Conservation (phyloP, 2,888 invertebrate species). For the Zele albiditarsus region DNA sequence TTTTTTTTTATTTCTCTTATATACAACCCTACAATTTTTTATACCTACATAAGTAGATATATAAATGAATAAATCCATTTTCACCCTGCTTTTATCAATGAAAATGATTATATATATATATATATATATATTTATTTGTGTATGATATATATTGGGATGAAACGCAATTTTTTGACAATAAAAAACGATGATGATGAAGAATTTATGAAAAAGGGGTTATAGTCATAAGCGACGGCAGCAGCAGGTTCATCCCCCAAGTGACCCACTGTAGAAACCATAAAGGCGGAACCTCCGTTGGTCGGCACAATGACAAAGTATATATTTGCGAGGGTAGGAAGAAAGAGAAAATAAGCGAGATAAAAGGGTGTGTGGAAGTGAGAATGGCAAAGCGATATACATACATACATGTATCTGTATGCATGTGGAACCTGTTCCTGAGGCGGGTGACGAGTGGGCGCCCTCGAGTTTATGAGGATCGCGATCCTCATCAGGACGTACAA, state of each 20-base stretch:
- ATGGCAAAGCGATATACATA: conserved; percentile 18
- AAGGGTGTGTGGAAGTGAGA: conserved; percentile 21
- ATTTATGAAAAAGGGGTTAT: conserved; percentile 5
- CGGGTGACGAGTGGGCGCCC: conserved; percentile 42
- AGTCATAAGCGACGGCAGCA: neutral
- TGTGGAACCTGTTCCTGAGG: conserved; percentile 41
- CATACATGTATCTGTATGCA: neutral
- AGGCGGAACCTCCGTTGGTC: conserved; percentile 16
- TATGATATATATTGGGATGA: conserved; percentile 15
- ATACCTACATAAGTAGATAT: neutral
- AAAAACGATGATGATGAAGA: neutral
- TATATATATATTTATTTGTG: neutral
- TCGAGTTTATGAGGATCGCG: conserved; percentile 43
- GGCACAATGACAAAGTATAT: conserved; percentile 30
- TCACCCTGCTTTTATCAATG: conserved; percentile 22
- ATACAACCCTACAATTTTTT: conserved; percentile 25
- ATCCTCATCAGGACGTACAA: neutral
- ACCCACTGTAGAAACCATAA: conserved; percentile 33
- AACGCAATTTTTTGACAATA: conserved; percentile 18
- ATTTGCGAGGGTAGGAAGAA: conserved; percentile 21
- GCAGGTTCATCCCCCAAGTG: conserved; percentile 29
- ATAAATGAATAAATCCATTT: conserved; percentile 2
- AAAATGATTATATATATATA: neutral
- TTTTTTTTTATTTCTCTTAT: conserved; percentile 43
- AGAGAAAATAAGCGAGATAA: conserved; percentile 28